Conservation (phyloP, 2,113 vertebrate species). For the Cyprinodon variegatus region DNA sequence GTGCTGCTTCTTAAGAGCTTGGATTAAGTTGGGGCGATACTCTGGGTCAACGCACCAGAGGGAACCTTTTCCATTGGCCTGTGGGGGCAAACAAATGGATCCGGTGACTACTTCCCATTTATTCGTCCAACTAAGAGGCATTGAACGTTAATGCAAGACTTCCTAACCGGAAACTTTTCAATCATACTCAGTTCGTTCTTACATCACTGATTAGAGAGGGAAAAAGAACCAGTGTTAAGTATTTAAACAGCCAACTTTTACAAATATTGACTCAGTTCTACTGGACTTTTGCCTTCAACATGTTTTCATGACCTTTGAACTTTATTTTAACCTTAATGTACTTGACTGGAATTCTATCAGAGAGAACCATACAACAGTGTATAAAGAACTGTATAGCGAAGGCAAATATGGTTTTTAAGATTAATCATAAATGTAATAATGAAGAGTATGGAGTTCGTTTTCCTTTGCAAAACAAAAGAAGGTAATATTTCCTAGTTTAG, state of each 20-base stretch:
- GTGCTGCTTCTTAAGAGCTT: conserved; percentile 98
- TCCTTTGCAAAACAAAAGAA: background rate
- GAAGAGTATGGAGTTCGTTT: no score
- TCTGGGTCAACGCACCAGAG: conserved; percentile 98
- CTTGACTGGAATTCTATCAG: no score
- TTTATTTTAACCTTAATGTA: no score
- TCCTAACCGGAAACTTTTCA: background rate
- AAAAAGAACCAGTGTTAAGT: background rate
- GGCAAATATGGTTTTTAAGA: no score
- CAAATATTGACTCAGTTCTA: no score
- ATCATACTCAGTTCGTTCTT: background rate
- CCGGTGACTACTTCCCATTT: conserved; percentile 6
- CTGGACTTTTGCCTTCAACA: background rate
- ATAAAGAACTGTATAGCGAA: no score
- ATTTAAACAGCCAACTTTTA: background rate
- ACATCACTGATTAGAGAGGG: background rate
- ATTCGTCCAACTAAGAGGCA: no score
- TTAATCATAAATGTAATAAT: no score
- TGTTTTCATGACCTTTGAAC: background rate
- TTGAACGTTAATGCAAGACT: background rate
- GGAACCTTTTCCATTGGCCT: conserved; percentile 98
- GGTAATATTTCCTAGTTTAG: no score
- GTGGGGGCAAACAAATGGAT: conserved; percentile 30
- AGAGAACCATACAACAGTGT: no score
- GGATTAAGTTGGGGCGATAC: conserved; percentile 95